These are phyloP conservation scores for chimpanzee (Pan troglodytes) DNA, from an alignment of 2,113 vertebrate genomes.

Conservation along the genomic window NHGRI_mPanTro3-v2.1_pri NC_072414.2:88233501-88234000, in stretches of 20 bases:
- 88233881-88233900: neutral
- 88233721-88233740: neutral
- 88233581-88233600: conserved; percentile 61
- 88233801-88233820: neutral
- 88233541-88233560: conserved; percentile 68
- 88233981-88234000: neutral
- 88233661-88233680: conserved; percentile 40
- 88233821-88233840: neutral
- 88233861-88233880: neutral
- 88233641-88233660: conserved; percentile 56
- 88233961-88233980: conserved; percentile 7
- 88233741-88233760: neutral
- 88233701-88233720: rapidly evolving
- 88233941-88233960: neutral
- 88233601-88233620: conserved; percentile 56
- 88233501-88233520: conserved; percentile 71
- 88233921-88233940: neutral
- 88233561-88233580: conserved; percentile 72
- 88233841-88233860: neutral
- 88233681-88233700: neutral
- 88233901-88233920: neutral
- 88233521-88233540: conserved; percentile 52
- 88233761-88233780: neutral
- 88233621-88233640: conserved; percentile 11
- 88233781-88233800: neutral